Percentiles rank a stretch among this genome's conserved stretches.
phyloP scores from a whole-genome alignment of 23 tunicate genomes.

The Botrylloides violaceus region DNA sequence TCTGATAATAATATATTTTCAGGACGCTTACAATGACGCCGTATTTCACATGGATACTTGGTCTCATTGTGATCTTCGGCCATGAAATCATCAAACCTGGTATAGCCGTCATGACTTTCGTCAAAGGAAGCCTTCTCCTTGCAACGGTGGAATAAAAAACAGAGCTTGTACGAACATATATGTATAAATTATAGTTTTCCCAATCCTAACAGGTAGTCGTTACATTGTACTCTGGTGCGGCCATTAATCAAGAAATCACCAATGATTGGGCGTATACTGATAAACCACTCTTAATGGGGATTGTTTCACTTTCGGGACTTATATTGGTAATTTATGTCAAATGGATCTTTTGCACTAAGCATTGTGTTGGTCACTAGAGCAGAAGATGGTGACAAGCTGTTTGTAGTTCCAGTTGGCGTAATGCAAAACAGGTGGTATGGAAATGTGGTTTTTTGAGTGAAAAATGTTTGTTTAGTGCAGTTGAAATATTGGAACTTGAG shows the following conservation, averaged over 20 bases:
- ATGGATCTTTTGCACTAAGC: background rate
- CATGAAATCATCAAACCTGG: conserved; percentile 12
- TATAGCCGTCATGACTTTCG: conserved; percentile 26
- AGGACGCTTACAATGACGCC: conserved; percentile 12
- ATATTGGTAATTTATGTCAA: conserved; percentile 12
- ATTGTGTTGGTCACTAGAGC: background rate
- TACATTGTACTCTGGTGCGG: conserved; percentile 13
- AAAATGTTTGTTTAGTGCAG: too few species aligned
- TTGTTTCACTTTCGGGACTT: conserved; percentile 25
- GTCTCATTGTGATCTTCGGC: conserved; percentile 7
- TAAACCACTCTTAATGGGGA: conserved; percentile 28
- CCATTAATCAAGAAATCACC: conserved; percentile 7
- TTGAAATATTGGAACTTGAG: too few species aligned
- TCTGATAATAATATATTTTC: too few species aligned
- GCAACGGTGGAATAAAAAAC: conserved; percentile 5
- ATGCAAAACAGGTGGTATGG: too few species aligned
- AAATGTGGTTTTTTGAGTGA: too few species aligned
- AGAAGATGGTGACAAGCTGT: too few species aligned
- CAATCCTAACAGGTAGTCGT: conserved; percentile 22
- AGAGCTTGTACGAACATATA: background rate
- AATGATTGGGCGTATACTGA: conserved; percentile 14
- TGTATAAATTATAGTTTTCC: too few species aligned
- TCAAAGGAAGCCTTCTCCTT: conserved; percentile 18
- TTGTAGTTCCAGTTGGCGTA: too few species aligned
- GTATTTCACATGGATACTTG: conserved; percentile 19